Evolutionary conservation across 2,113 vertebrate genomes (phyloP).

Genomic region (Nothobranchius kuhntae): DNA sequence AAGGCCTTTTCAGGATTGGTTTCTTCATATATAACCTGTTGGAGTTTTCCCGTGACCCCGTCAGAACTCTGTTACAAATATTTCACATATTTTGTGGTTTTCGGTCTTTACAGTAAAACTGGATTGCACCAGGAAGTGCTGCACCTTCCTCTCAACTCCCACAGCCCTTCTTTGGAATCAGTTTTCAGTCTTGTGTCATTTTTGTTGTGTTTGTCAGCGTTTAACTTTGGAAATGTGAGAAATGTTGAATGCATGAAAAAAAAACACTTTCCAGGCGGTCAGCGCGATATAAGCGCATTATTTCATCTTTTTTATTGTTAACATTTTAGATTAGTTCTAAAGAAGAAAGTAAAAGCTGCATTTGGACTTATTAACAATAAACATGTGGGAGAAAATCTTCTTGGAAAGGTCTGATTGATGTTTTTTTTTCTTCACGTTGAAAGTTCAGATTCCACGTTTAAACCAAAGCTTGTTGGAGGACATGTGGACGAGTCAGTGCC

Average conservation of each 20-base stretch:
- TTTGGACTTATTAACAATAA: conserved; percentile 12
- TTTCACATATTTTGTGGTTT: conserved; percentile 30
- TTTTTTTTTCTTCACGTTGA: neutral
- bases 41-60: conserved; percentile 19
- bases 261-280: too few species aligned
- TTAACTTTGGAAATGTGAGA: too few species aligned
- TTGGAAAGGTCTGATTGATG: neutral
- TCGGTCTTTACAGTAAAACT: conserved; percentile 23
- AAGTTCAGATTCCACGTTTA: neutral
- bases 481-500: neutral
- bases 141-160: conserved; percentile 50
- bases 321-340: neutral
- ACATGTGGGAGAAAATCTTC: neutral
- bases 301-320: conserved; percentile 4
- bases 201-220: neutral
- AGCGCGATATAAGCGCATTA: neutral
- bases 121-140: conserved; percentile 12
- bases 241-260: too few species aligned
- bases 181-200: conserved; percentile 38
- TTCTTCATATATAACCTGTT: neutral
- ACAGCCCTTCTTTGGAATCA: conserved; percentile 22
- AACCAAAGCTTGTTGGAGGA: neutral
- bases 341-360: too few species aligned
- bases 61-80: conserved; percentile 18
- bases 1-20: neutral